phyloP scores from a whole-genome alignment of 2,797 vertebrate genomes.

The Onychomys leucogaster region DNA sequence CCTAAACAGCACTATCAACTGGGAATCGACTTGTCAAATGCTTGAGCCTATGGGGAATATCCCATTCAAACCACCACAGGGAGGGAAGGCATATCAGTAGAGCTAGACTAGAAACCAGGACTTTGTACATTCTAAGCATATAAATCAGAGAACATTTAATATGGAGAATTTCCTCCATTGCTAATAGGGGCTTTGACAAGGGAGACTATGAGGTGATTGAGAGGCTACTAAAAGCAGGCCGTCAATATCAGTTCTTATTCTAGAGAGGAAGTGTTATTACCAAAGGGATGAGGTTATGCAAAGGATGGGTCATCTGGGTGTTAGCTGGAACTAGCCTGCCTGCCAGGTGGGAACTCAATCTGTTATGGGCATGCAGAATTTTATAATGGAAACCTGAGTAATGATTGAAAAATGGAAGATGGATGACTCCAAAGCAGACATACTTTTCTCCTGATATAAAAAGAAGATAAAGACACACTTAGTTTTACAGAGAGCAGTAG shows the following conservation, averaged over 20 bases:
- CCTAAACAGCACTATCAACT: neutral
- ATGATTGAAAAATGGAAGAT: neutral
- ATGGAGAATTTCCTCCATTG: neutral
- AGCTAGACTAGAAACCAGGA: neutral
- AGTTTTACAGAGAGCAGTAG: neutral
- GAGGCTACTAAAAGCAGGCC: neutral
- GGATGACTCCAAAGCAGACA: neutral
- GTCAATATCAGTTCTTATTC: neutral
- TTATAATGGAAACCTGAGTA: conserved; percentile 2
- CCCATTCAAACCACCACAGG: neutral
- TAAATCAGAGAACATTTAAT: neutral
- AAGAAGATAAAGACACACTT: neutral
- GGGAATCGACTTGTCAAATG: neutral
- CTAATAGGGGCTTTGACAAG: neutral
- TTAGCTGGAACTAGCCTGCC: neutral
- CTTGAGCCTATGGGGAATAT: neutral
- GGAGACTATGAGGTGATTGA: neutral
- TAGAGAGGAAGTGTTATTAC: neutral
- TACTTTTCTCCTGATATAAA: neutral
- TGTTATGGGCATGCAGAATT: neutral
- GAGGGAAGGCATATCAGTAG: neutral
- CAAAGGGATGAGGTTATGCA: neutral
- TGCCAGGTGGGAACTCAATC: neutral
- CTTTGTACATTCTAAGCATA: neutral
- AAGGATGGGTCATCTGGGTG: neutral